Evolutionary conservation across 2,888 invertebrate species (phyloP).

Genomic region (Andrena flavipes): DNA sequence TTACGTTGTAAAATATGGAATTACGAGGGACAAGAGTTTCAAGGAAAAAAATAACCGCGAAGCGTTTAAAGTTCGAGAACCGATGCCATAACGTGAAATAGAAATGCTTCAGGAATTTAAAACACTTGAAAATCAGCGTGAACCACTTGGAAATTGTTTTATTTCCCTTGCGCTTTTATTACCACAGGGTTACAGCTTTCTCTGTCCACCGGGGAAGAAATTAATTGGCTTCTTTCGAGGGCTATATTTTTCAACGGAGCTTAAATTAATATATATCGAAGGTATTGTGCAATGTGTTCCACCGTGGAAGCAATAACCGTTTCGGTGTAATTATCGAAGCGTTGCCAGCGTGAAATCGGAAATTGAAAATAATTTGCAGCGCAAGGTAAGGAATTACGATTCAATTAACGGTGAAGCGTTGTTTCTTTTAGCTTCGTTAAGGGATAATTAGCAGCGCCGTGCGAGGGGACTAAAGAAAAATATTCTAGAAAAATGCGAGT

Average conservation of each 20-base stretch:
- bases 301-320: constrained; percentile 39
- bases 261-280: constrained; percentile 26
- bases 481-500: neutral
- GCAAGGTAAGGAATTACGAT: constrained; percentile 18
- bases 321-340: neutral
- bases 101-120: neutral
- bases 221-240: constrained; percentile 40
- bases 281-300: constrained; percentile 18
- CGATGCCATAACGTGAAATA: neutral
- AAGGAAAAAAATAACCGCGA: neutral
- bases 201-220: neutral
- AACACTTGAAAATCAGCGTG: neutral
- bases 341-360: constrained; percentile 16
- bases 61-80: neutral
- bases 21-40: neutral
- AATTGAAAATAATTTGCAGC: constrained; percentile 49
- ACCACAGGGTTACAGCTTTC: neutral
- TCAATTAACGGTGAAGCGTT: constrained; percentile 48
- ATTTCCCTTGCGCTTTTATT: neutral
- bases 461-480: neutral
- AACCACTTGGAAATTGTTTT: neutral
- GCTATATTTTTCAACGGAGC: constrained; percentile 9
- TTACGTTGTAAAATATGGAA: constrained; percentile 21
- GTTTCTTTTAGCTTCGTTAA: constrained; percentile 41
- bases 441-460: constrained; percentile 27